Percentiles rank a stretch among this genome's conserved stretches.
Conservation (phyloP, 1,140 invertebrate genomes). For the Campoletis sonorensis region DNA sequence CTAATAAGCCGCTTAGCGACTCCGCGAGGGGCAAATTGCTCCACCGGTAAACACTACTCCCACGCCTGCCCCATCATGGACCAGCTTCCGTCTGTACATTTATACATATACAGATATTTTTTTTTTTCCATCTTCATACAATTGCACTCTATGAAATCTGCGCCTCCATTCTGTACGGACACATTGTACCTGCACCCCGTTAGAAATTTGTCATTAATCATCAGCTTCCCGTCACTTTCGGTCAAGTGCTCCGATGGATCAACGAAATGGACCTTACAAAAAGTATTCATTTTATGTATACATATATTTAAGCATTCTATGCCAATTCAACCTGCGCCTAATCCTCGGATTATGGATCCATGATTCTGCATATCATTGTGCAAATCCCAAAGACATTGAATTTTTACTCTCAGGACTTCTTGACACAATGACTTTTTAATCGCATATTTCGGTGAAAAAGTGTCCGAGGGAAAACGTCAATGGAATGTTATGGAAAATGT, state of each 20-base stretch:
- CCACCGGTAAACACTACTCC: constrained; percentile 66
- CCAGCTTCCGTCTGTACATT: constrained; percentile 14
- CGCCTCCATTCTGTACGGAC: neutral
- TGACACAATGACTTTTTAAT: neutral
- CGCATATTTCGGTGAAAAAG: too few species aligned
- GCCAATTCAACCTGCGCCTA: constrained; percentile 1
- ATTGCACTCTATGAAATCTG: constrained; percentile 23
- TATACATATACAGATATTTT: neutral
- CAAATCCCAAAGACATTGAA: neutral
- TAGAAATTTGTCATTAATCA: constrained; percentile 47
- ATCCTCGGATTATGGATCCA: neutral
- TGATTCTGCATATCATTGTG: constrained; percentile 4
- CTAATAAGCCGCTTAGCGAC: constrained; percentile 70
- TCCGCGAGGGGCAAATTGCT: constrained; percentile 65
- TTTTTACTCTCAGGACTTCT: neutral
- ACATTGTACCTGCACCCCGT: constrained; percentile 17
- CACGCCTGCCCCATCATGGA: constrained; percentile 47
- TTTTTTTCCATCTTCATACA: neutral
- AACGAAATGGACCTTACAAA: neutral
- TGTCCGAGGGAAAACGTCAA: too few species aligned
- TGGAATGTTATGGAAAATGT: too few species aligned
- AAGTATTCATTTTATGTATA: neutral
- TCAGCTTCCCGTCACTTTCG: neutral
- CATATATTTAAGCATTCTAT: neutral
- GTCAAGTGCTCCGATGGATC: constrained; percentile 17